A percentile compares a stretch with the other conserved stretches of the same genome.
phyloP scores from a whole-genome alignment of 2,113 vertebrate species.

The Brachirus orientalis region DNA sequence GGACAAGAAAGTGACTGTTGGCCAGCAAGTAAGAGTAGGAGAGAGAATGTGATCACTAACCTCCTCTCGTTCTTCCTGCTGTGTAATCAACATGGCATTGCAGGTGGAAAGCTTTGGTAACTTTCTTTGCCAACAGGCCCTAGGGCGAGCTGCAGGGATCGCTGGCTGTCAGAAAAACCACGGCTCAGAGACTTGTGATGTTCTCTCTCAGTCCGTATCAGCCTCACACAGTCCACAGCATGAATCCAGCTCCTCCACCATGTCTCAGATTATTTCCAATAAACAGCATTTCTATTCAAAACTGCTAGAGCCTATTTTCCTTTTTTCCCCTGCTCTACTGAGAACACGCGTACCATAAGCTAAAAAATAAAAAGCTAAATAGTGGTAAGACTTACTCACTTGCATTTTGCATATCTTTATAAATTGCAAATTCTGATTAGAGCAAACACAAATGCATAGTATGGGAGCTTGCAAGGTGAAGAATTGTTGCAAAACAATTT shows the following conservation, averaged over 20 bases:
- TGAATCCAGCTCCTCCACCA: slow-evolving; percentile 44
- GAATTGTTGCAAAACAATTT: too few species aligned
- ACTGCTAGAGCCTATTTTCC: slow-evolving; percentile 15
- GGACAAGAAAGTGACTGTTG: slow-evolving; percentile 7
- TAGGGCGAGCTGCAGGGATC: slow-evolving; percentile 53
- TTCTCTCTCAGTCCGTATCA: slow-evolving; percentile 65
- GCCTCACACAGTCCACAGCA: slow-evolving; percentile 59
- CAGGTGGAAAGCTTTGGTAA: slow-evolving; percentile 69
- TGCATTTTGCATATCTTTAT: too few species aligned
- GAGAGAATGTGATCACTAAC: slow-evolving; percentile 58
- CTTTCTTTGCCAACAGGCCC: slow-evolving; percentile 60
- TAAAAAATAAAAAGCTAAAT: too few species aligned
- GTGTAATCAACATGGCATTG: slow-evolving; percentile 72
- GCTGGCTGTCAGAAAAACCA: slow-evolving; percentile 53
- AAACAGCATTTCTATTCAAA: slow-evolving; percentile 46
- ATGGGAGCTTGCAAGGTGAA: too few species aligned
- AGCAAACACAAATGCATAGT: too few species aligned
- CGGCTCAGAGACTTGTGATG: slow-evolving; percentile 66
- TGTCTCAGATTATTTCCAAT: slow-evolving; percentile 53
- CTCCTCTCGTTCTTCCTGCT: slow-evolving; percentile 47
- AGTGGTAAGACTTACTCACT: too few species aligned
- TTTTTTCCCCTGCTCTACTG: too few species aligned
- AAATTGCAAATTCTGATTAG: too few species aligned
- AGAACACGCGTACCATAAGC: too few species aligned
- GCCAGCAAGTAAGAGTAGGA: slow-evolving; percentile 3